A percentile compares a stretch with the other conserved stretches of the same genome.
Conservation (phyloP, 2,797 vertebrate genomes). For the Acipenser ruthenus region DNA sequence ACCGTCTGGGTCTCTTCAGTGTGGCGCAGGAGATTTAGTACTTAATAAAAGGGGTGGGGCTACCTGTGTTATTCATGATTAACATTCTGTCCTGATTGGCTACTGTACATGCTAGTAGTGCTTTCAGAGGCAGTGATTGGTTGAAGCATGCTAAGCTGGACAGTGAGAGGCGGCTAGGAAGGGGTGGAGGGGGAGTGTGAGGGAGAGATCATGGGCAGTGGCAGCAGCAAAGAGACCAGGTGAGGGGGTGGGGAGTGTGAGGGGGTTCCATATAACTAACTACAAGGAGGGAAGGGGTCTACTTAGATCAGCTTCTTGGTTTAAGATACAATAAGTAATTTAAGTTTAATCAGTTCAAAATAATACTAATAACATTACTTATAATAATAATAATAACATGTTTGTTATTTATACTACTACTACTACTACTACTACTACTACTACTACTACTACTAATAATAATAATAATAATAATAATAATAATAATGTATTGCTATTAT, state of each 20-base stretch:
- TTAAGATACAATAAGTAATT: too few relatives aligned
- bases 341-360: too few relatives aligned
- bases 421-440: too few relatives aligned
- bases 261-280: background rate
- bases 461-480: too few relatives aligned
- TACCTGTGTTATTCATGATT: background rate
- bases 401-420: too few relatives aligned
- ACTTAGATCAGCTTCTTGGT: too few relatives aligned
- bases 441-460: too few relatives aligned
- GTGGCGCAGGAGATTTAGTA: background rate
- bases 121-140: slow-evolving; percentile 35
- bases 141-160: slow-evolving; percentile 20
- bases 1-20: background rate
- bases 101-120: slow-evolving; percentile 35
- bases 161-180: slow-evolving; percentile 24
- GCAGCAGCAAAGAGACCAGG: slow-evolving; percentile 49
- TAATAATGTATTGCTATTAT: too few relatives aligned
- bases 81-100: slow-evolving; percentile 22
- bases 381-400: too few relatives aligned
- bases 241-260: slow-evolving; percentile 29
- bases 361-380: too few relatives aligned
- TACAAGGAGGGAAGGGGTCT: too few relatives aligned
- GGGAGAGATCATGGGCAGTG: slow-evolving; percentile 50
- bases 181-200: background rate
- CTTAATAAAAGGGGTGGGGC: slow-evolving; percentile 13